These are phyloP conservation scores for Meiosimyza platycephala DNA, from an alignment of 2,888 invertebrate species.

Conservation along the genomic window DNA sequence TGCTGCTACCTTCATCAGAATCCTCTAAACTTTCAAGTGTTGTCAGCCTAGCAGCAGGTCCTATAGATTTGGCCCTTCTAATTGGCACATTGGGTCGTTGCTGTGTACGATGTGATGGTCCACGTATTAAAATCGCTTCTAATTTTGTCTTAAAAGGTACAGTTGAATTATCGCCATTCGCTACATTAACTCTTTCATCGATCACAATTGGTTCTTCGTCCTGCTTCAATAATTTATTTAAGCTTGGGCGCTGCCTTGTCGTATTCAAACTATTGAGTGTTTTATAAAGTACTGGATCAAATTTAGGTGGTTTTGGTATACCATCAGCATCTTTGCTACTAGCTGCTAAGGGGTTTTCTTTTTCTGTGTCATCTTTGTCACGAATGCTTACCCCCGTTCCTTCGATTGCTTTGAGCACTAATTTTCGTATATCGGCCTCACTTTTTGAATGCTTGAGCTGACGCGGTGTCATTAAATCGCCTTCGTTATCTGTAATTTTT, in stretches of 20 bases:
- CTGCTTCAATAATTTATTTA: constrained; percentile 47
- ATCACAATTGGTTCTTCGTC: constrained; percentile 22
- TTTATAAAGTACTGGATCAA: constrained; percentile 62
- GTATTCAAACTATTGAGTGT: constrained; percentile 57
- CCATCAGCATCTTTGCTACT: constrained; percentile 22
- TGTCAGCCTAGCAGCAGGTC: background rate
- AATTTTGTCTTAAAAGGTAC: constrained; percentile 61
- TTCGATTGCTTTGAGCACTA: constrained; percentile 52
- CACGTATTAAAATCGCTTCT: constrained; percentile 60
- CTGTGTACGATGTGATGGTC: constrained; percentile 57
- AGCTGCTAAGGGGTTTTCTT: constrained; percentile 2
- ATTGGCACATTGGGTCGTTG: constrained; percentile 47
- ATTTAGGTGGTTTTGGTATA: constrained; percentile 63
- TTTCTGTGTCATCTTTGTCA: constrained; percentile 17
- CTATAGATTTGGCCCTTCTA: constrained; percentile 53
- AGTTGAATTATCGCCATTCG: constrained; percentile 25
- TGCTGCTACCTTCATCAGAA: background rate
- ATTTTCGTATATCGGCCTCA: constrained; percentile 57
- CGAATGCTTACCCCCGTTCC: constrained; percentile 34
- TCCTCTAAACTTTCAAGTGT: constrained; percentile 40
- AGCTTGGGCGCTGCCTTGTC: constrained; percentile 54
- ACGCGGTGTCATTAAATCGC: background rate
- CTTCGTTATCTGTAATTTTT: too few relatives aligned
- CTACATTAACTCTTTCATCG: background rate
- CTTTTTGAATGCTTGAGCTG: constrained; percentile 60